Base-by-base conservation (phyloP, 23 tunicate species). In the Clavelina lepadiformis region DNA sequence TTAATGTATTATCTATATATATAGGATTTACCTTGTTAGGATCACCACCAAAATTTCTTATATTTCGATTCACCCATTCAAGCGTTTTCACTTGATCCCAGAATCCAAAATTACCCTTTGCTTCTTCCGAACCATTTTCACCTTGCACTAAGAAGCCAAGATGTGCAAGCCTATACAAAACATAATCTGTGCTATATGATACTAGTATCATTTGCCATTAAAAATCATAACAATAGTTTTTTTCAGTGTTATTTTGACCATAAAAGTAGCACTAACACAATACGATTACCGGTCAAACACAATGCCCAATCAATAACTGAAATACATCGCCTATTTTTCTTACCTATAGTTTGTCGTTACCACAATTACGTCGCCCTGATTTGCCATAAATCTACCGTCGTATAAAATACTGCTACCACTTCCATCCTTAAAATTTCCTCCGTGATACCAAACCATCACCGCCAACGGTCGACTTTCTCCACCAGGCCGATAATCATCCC, bases 71-170 rank as follows among this genome's bases (percentile, higher is more conserved):
- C 24, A 82, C 53, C 91, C 91, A 82, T 74, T 74, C 91, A 53
- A 82, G 33, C 23, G 91, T 58, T 67, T 67, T 75, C 20, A 82
- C 61, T 58, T 74, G 81, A 59, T 82, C 91, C 75, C 71, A 74
- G 2, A 82, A 47, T 66, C 91, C 91, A 66, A 59, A 82, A 52
- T 82, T 82, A 1, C 91, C 91, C 22, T 45, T 31, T 35, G 69
- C 71, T 13, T 82, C 91, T 19, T 82, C 76, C 15, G 54, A 30
- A 3, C 66, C 74, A 51, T 80, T 68, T 8, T 49, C 27, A 4
- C 91, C 91, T 38, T 70, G 79, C 37, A 69, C 91, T 0, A 82
- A 59, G 67, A 82, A 82, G 0, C 91, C 91, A 34, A 83, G 61
- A 31, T 83, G 93, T 1, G 86, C 82, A 37, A 83, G 71, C 52